Conservation (phyloP, 2,797 vertebrate genomes). For the Gymnocypris eckloni region DNA sequence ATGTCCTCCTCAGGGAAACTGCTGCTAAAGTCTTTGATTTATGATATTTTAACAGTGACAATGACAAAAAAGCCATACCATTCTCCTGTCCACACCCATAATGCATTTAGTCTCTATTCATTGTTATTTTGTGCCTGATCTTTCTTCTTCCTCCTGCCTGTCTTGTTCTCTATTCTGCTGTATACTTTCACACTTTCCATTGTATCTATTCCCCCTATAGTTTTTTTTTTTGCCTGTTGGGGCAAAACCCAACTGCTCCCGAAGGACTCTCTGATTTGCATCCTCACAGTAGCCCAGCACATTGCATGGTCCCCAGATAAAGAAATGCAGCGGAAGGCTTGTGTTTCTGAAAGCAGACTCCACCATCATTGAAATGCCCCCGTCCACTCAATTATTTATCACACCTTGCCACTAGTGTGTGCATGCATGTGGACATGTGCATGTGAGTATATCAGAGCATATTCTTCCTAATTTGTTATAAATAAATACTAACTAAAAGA, state of each 20-base stretch:
- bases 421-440: conserved; percentile 42
- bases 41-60: conserved; percentile 21
- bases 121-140: conserved; percentile 32
- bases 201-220: conserved; percentile 45
- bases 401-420: conserved; percentile 60
- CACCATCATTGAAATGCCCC: conserved; percentile 80
- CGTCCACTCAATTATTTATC: conserved; percentile 74
- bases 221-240: conserved; percentile 23
- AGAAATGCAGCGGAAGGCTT: conserved; percentile 68
- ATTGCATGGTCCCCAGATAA: conserved; percentile 56
- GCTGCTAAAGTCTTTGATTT: conserved; percentile 47
- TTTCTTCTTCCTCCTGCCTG: not conserved
- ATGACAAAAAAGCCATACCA: conserved; percentile 9
- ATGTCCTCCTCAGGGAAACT: conserved; percentile 10
- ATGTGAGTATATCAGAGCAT: conserved; percentile 42
- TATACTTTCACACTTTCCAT: conserved; percentile 52
- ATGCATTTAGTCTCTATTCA: conserved; percentile 34
- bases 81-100: conserved; percentile 39
- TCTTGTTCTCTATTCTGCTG: conserved; percentile 25
- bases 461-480: conserved; percentile 18
- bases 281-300: conserved; percentile 49
- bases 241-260: conserved; percentile 50
- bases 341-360: conserved; percentile 84
- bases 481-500: conserved; percentile 2
- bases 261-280: conserved; percentile 61